A percentile compares a stretch with the other conserved stretches of the same genome.
These are phyloP conservation scores for Drosophila aldrichi DNA, from an alignment of 2,888 invertebrate genomes.

Conservation along the genomic window DNA sequence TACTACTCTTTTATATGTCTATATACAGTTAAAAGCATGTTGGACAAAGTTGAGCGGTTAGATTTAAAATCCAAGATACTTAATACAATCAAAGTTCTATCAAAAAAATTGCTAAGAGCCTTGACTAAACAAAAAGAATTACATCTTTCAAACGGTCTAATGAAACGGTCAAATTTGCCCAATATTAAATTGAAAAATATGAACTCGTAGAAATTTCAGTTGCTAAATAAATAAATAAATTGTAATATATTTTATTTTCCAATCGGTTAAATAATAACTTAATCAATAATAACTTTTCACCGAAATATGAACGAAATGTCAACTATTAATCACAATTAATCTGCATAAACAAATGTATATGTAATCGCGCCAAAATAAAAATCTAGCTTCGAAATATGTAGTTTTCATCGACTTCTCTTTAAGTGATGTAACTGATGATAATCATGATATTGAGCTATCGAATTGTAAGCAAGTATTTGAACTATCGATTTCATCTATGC, in stretches of 20 bases:
- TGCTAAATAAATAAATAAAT: too few relatives aligned
- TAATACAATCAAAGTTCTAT: constrained; percentile 28
- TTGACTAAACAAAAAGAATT: constrained; percentile 15
- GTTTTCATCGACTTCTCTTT: not conserved
- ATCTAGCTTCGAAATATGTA: not conserved
- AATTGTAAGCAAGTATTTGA: not conserved
- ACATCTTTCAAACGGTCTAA: constrained; percentile 1
- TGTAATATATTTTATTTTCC: too few relatives aligned
- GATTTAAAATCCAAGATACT: constrained; percentile 13
- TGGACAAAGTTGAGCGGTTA: constrained; percentile 20
- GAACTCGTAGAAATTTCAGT: not conserved
- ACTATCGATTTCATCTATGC: not conserved
- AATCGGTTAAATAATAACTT: too few relatives aligned
- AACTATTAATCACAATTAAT: not conserved
- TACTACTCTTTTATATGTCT: not conserved
- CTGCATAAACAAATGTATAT: not conserved
- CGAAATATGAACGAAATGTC: too few relatives aligned
- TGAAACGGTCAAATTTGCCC: not conserved
- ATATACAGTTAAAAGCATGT: constrained; percentile 40
- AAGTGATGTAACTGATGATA: not conserved
- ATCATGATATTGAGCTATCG: not conserved
- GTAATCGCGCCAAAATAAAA: not conserved
- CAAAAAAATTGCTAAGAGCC: constrained; percentile 16
- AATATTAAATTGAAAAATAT: too few relatives aligned
- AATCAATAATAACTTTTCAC: too few relatives aligned